Percentiles rank a stretch among this genome's conserved stretches.
Evolutionary conservation across 2,888 invertebrate genomes (phyloP).

Genomic region (Rhynchonema sp.): DNA sequence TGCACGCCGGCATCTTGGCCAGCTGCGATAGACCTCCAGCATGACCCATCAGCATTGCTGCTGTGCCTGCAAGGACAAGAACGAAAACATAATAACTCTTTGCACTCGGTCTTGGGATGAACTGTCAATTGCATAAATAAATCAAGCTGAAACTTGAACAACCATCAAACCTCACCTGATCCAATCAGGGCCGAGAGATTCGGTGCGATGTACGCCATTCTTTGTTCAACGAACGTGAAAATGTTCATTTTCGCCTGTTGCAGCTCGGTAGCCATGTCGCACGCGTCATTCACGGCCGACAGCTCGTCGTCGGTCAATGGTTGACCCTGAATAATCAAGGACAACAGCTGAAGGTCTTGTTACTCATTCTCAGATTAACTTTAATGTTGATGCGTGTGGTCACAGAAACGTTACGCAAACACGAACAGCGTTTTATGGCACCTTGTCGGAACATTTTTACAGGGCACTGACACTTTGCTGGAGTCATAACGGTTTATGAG

Average conservation of each 20-base stretch:
- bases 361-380: too few species aligned
- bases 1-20: constrained; percentile 92
- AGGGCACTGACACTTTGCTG: too few species aligned
- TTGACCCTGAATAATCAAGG: too few species aligned
- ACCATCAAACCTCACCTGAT: constrained; percentile 51
- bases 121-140: neutral
- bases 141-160: too few species aligned
- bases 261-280: constrained; percentile 47
- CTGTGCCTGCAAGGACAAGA: constrained; percentile 27
- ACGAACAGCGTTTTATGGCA: too few species aligned
- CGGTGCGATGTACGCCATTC: constrained; percentile 97
- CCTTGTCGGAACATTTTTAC: too few species aligned
- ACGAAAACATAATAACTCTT: neutral
- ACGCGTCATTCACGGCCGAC: constrained; percentile 38
- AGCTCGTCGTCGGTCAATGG: constrained; percentile 49
- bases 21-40: constrained; percentile 87
- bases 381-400: too few species aligned
- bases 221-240: constrained; percentile 87
- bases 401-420: too few species aligned
- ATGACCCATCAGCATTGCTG: constrained; percentile 81
- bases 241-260: constrained; percentile 71
- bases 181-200: constrained; percentile 87
- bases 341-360: too few species aligned
- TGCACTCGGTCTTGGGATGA: too few species aligned
- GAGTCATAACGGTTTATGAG: too few species aligned